phyloP scores from a whole-genome alignment of 2,888 invertebrate species.

The Coecobrya sp. region DNA sequence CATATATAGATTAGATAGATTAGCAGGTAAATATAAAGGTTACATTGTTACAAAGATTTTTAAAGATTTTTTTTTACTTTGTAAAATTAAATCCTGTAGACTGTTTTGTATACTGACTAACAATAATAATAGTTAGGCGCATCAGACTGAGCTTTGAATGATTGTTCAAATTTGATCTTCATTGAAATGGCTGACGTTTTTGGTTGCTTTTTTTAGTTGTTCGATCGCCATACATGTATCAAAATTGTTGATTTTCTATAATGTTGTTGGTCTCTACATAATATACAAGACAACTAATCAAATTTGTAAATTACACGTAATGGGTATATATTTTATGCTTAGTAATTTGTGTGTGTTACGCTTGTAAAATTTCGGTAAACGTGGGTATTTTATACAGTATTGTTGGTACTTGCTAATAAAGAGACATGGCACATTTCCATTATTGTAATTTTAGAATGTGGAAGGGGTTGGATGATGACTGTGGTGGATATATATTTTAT shows the following conservation, averaged over 20 bases:
- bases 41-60: constrained; percentile 39
- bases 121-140: constrained; percentile 51
- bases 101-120: constrained; percentile 25
- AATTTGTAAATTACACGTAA: neutral
- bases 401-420: constrained; percentile 44
- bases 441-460: constrained; percentile 73
- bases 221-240: constrained; percentile 20
- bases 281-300: neutral
- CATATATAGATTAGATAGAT: neutral
- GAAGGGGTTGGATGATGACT: neutral
- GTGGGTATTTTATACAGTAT: neutral
- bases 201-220: constrained; percentile 11
- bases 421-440: constrained; percentile 80
- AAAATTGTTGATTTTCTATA: neutral
- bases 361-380: neutral
- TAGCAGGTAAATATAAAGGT: constrained; percentile 47
- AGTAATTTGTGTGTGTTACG: constrained; percentile 11
- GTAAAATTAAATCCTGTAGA: constrained; percentile 19
- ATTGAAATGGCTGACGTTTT: constrained; percentile 9
- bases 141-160: constrained; percentile 76
- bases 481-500: neutral
- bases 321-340: neutral
- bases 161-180: constrained; percentile 64
- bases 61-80: neutral
- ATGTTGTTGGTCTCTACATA: constrained; percentile 18